phyloP scores from a whole-genome alignment of 2,888 invertebrate species.

The Marasmarcha lunaedactyla region DNA sequence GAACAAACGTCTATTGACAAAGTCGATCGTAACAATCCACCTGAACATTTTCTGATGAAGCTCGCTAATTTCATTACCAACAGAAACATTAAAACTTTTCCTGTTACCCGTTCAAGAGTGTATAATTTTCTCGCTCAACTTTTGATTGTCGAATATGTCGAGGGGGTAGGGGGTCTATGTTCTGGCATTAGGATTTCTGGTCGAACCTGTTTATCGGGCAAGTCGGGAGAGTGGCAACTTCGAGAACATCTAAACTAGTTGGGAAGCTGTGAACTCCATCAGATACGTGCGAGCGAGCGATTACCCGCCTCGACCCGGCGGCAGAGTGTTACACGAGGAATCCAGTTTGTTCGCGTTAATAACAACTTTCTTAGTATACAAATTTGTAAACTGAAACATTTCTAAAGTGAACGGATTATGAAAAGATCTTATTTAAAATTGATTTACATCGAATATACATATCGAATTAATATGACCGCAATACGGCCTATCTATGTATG shows the following conservation, averaged over 20 bases:
- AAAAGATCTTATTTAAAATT: too few relatives aligned
- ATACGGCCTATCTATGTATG: too few relatives aligned
- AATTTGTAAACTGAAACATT: too few relatives aligned
- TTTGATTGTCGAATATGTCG: slow-evolving; percentile 42
- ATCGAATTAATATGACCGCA: too few relatives aligned
- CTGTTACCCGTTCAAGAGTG: neutral
- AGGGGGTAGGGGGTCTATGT: slow-evolving; percentile 27
- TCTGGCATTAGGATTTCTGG: slow-evolving; percentile 41
- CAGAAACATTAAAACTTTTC: neutral
- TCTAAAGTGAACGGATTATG: too few relatives aligned
- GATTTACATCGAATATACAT: too few relatives aligned
- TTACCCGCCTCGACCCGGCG: slow-evolving; percentile 33
- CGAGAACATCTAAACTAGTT: slow-evolving; percentile 62
- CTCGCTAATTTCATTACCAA: neutral
- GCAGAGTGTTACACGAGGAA: slow-evolving; percentile 7
- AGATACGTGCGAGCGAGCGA: slow-evolving; percentile 59
- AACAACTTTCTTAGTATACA: too few relatives aligned
- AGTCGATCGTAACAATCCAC: neutral
- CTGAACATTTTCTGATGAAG: neutral
- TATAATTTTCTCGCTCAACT: slow-evolving; percentile 20
- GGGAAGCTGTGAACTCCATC: slow-evolving; percentile 62
- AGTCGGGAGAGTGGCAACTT: slow-evolving; percentile 55
- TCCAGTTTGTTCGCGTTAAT: slow-evolving; percentile 1
- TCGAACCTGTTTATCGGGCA: slow-evolving; percentile 52
- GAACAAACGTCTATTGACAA: too few relatives aligned